Base-by-base conservation (phyloP, 1,140 invertebrate species). In the Penaeus chinensis region DNA sequence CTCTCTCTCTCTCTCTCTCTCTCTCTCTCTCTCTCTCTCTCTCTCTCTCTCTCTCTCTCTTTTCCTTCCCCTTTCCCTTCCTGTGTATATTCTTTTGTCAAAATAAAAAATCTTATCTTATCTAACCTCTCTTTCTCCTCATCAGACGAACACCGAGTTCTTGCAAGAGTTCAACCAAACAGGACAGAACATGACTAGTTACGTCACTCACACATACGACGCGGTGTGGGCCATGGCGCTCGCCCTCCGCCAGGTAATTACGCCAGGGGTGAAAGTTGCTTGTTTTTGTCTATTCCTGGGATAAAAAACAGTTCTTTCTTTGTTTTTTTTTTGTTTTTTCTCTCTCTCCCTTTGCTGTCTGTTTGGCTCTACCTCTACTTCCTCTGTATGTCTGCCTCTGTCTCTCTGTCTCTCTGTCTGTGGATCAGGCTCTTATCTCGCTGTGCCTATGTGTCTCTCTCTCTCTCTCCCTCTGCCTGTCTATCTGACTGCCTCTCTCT, bases 141-240 rank as follows among this genome's bases (percentile, higher is more conserved):
- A 47, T 10, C 92, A 96, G 96, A 95, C 95, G 69, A 95, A 95
- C 89, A 93, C 94, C 82, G 94, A 95, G 92, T 96, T 96, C 91
- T 92, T 93, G 62, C 91, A 93, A 3, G 94, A 95, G 88, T 94
- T 95, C 91, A 92, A 92, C 60, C 92, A 91, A 11, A 92, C 93
- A 3, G 93, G 94, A 3, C 92, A 95, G 3, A 91, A 91, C 11
- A 85, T 90, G 18, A 95, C 95, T 1, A 94, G 94, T 77, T 96
- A 94, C 91, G 95, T 96, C 0, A 94, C 95, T 0, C 95, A 96
- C 91, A 95, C 96, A 0, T 98, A 97, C 91, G 97, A 98, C 91
- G 96, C 97, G 0, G 95, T 98, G 1, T 98, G 96, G 96, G 95
- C 96, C 0, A 96, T 97, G 89, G 96, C 96, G 0, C 91, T 97